Conservation (phyloP, 1,140 invertebrate species). For the Nasonia giraulti region DNA sequence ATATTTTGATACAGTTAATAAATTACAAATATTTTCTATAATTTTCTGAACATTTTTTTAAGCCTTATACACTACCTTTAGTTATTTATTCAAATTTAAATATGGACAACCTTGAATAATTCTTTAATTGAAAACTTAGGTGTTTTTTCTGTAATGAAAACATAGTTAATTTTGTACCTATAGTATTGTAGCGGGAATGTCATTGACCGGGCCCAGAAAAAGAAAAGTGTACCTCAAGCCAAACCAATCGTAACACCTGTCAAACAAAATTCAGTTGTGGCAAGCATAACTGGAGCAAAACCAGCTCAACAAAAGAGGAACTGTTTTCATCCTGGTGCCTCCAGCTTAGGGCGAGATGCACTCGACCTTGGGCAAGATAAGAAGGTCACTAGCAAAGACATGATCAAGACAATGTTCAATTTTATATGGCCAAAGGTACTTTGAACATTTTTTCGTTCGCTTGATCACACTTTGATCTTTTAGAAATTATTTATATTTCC, state of each 20-base stretch:
- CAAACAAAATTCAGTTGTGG: conserved; percentile 63
- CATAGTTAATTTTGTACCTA: conserved; percentile 11
- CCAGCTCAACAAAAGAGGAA: conserved; percentile 81
- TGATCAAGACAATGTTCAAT: conserved; percentile 90
- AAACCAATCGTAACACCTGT: conserved; percentile 66
- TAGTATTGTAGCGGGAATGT: conserved; percentile 70
- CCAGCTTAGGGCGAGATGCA: conserved; percentile 79
- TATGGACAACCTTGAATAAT: neutral
- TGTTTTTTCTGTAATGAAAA: neutral
- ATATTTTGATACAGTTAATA: neutral
- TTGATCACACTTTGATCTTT: conserved; percentile 23
- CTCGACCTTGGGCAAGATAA: conserved; percentile 77
- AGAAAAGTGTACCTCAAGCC: conserved; percentile 67
- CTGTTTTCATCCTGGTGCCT: conserved; percentile 93
- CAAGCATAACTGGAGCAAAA: conserved; percentile 68
- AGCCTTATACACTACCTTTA: neutral
- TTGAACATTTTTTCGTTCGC: neutral
- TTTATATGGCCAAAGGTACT: conserved; percentile 96
- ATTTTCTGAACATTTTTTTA: neutral
- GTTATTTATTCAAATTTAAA: neutral
- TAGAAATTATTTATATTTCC: conserved; percentile 25
- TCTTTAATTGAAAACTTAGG: no score
- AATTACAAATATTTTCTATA: conserved; percentile 16
- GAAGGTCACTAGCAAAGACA: conserved; percentile 82
- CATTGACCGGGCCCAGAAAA: conserved; percentile 69